phyloP scores from a whole-genome alignment of 2,113 vertebrate species.

The Epinephelus moara region DNA sequence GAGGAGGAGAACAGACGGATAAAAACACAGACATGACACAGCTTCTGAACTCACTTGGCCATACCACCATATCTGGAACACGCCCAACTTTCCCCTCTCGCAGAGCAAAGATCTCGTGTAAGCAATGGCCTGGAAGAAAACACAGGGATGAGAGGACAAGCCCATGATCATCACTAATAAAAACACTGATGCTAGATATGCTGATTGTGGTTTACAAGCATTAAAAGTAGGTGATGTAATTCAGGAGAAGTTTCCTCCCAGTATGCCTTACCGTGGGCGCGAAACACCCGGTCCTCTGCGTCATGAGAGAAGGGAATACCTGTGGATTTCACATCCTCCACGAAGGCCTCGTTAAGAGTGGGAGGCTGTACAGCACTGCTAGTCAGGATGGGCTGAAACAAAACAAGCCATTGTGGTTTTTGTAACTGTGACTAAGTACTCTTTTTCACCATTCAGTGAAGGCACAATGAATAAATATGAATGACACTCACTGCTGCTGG shows the following conservation, averaged over 20 bases:
- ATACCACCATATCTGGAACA: constrained; percentile 95
- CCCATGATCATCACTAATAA: not conserved
- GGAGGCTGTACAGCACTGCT: constrained; percentile 88
- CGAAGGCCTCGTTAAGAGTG: constrained; percentile 91
- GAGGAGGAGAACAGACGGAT: constrained; percentile 36
- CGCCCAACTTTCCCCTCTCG: constrained; percentile 95
- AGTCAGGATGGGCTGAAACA: constrained; percentile 89
- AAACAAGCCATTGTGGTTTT: constrained; percentile 49
- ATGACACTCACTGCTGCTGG: constrained; percentile 90
- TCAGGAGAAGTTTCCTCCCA: not conserved
- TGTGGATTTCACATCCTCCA: constrained; percentile 91
- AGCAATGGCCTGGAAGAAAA: constrained; percentile 92
- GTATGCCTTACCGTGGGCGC: constrained; percentile 91
- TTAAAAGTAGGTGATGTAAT: not conserved
- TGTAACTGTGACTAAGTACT: constrained; percentile 5
- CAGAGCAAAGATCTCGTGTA: constrained; percentile 96
- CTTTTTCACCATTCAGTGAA: constrained; percentile 4
- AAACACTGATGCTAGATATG: not conserved
- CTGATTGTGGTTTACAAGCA: not conserved
- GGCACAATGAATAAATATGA: constrained; percentile 16
- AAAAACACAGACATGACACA: constrained; percentile 26
- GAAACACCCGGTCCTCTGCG: constrained; percentile 94
- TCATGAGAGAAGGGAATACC: constrained; percentile 92
- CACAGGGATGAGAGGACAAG: constrained; percentile 26
- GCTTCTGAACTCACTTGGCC: constrained; percentile 91